Evolutionary conservation across 1,140 invertebrate species (phyloP), one percentile per base, ranked within the genome.

Genomic region (Papilio dardanus): DNA sequence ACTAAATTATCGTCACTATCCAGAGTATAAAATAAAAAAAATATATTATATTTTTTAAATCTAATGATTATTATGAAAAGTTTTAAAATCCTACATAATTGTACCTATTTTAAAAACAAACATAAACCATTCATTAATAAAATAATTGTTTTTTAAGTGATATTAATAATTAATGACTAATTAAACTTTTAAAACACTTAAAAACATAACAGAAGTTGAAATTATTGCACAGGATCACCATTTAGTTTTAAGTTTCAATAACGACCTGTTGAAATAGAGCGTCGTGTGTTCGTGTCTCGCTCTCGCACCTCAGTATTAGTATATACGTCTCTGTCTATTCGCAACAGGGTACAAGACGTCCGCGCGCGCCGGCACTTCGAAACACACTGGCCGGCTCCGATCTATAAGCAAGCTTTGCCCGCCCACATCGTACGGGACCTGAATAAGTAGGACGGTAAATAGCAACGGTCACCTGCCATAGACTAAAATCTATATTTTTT

Each of bases 261-360:
- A 89, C 89, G 90, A 92, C 90, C 90, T 92, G 90, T 91, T 92
- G 90, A 92, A 91, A 91, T 83, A 76, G 83, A 74, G 65, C 76
- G 77, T 82, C 58, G 76, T 76, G 68, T 81, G 78, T 79, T 82
- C 54, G 82, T 77, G 77, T 90, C 87, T 79, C 81, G 79, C 81
- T 91, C 88, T 85, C 74, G 46, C 84, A 31, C 71, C 54, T 74
- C 50, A 66, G 74, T 71, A 74, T 69, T 67, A 71, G 84, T 89
- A 88, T 88, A 37, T 83, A 75, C 80, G 79, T 92, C 88, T 86
- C 84, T 77, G 79, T 86, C 85, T 67, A 40, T 66, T 74, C 40
- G 54, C 58, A 50, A 71, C 68, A 74, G 80, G 68, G 78, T 77
- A 82, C 79, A 76, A 88, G 78, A 82, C 90, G 89, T 83, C 90